Evolutionary conservation across 2,888 invertebrate genomes (phyloP), one percentile per base, ranked within the genome.

Genomic region (Temnothorax ravouxi): DNA sequence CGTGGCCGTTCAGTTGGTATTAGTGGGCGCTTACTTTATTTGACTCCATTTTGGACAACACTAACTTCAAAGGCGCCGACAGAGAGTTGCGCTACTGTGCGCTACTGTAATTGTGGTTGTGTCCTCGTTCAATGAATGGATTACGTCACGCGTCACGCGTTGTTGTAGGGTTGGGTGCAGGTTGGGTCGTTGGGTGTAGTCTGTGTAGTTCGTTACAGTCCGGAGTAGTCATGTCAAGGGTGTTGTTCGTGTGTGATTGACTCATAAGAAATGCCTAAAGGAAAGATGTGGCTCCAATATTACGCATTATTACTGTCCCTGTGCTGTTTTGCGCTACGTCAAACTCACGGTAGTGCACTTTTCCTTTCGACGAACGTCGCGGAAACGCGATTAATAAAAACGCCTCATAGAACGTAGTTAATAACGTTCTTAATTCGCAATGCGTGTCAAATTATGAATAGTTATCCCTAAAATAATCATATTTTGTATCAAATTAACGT

Each of bases 71-170:
- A n/a, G n/a, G n/a, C n/a, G n/a, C n/a, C n/a, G n/a, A n/a, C n/a
- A n/a, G n/a, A n/a, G n/a, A n/a, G n/a, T n/a, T n/a, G n/a, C n/a
- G n/a, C n/a, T n/a, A n/a, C n/a, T n/a, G n/a, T n/a, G n/a, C n/a
- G n/a, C n/a, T n/a, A n/a, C n/a, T n/a, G n/a, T n/a, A n/a, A n/a
- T n/a, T n/a, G n/a, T n/a, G 29, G 29, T 29, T 29, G 29, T 29
- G 29, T 75, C 75, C 38, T 76, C 18, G 15, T 54, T 66, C 29
- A 67, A 77, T 6, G 56, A 77, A 69, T 69, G 44, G 54, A 29
- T 54, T 67, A 56, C 77, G 77, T 77, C 69, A 77, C n/a, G n/a
- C n/a, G n/a, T n/a, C n/a, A n/a, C n/a, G 75, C 25, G 50, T 52
- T 44, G 34, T 18, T 38, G 50, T 15, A 52, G 8, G 34, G 41